These are phyloP conservation scores for Anas bahamensis DNA, from an alignment of 2,797 vertebrate genomes.

Conservation along the genomic window DNA sequence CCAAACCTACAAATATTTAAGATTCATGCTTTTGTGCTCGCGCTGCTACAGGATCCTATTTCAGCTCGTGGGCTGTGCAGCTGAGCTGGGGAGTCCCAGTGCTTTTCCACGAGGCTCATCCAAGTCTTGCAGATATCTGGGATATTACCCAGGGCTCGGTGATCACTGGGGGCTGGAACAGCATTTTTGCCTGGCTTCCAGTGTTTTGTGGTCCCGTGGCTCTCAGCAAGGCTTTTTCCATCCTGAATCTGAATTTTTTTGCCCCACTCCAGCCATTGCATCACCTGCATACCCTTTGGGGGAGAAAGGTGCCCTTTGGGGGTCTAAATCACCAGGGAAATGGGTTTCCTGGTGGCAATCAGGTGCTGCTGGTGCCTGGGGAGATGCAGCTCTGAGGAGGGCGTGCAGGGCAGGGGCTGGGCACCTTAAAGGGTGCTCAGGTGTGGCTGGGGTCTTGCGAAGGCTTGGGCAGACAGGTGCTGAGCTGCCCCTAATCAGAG, in stretches of 20 bases:
- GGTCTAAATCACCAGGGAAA: not conserved
- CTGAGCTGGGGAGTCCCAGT: not conserved
- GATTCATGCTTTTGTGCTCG: fast-evolving
- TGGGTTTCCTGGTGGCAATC: not conserved
- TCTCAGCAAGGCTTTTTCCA: not conserved
- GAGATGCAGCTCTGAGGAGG: not conserved
- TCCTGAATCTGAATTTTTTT: not conserved
- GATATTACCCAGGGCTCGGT: fast-evolving
- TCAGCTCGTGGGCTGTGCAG: not conserved
- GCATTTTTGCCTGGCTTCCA: fast-evolving
- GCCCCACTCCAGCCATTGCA: not conserved
- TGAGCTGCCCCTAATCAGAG: not conserved
- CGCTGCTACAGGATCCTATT: fast-evolving
- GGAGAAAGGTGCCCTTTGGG: not conserved
- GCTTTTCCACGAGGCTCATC: not conserved
- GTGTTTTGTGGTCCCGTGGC: fast-evolving
- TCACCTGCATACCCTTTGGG: fast-evolving
- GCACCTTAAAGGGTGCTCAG: not conserved
- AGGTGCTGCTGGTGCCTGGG: not conserved
- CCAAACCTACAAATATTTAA: fast-evolving
- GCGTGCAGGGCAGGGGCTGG: no score
- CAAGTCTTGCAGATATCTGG: not conserved
- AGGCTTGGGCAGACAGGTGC: not conserved
- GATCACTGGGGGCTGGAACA: not conserved
- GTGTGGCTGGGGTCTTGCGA: not conserved